Percentiles rank a stretch among this genome's conserved stretches.
Evolutionary conservation across 2,113 vertebrate genomes (phyloP).

Genomic region (Lophochroa leadbeateri): DNA sequence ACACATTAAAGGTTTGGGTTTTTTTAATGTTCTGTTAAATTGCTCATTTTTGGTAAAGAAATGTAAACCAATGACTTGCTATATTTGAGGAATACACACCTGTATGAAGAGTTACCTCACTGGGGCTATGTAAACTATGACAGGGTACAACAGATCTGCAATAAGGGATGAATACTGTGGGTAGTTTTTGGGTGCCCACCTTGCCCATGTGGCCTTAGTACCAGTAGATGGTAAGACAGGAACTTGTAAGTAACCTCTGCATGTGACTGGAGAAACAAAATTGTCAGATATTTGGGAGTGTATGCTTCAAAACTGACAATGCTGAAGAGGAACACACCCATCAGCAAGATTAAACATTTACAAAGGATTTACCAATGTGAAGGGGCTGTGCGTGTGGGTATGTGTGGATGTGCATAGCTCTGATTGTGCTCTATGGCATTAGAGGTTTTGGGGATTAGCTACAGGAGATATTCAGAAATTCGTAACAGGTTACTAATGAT

Average conservation of each 20-base stretch:
- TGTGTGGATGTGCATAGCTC: accelerated
- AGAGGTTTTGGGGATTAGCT: neutral
- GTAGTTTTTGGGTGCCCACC: neutral
- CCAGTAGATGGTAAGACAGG: neutral
- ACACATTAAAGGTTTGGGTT: neutral
- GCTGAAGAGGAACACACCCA: neutral
- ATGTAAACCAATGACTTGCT: neutral
- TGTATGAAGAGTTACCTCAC: neutral
- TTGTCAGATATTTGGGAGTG: neutral
- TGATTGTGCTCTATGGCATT: neutral
- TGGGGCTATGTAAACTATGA: neutral
- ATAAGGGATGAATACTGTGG: neutral
- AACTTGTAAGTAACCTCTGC: neutral
- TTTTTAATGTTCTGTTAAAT: neutral
- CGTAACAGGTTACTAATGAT: neutral
- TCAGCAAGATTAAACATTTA: neutral
- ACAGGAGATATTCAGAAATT: neutral
- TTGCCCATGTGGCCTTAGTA: neutral
- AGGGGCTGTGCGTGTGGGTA: neutral
- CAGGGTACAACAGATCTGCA: neutral
- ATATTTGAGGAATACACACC: neutral
- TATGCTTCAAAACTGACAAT: neutral
- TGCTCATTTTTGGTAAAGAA: neutral
- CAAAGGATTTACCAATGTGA: neutral
- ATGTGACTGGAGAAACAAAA: neutral